Evolutionary conservation across 1,140 invertebrate species (phyloP), one percentile per base, ranked within the genome.

Genomic region (Carposina sasakii): DNA sequence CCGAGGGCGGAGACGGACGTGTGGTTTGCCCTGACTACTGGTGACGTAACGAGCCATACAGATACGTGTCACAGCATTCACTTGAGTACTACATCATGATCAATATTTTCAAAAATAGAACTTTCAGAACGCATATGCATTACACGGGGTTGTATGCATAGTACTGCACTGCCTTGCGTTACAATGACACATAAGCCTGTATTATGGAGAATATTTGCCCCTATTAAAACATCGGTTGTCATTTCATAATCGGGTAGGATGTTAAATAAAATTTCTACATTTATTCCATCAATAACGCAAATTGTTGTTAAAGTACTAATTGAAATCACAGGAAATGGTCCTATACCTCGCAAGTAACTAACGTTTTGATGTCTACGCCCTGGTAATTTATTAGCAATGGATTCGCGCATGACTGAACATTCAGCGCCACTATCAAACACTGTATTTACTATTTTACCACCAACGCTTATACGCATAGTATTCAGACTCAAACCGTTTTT

Each of bases 361-460:
- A 54, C 34, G 10, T 16, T 24, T 12, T 50, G 26, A 8, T 12
- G 0, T 20, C 52, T 39, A 23, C 36, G 24, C 10, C 64, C 61
- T 0, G 58, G 52, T 26, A 64, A 26, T 19, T 34, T 49, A 16
- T 10, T 9, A 22, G 61, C 64, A 8, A 67, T 1, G 3, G 46
- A 51, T 24, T 63, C 56, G 0, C 49, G 21, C 8, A 67, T 59
- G 1, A 63, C 12, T 5, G 61, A 64, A 12, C 65, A 62, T 33
- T 67, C 58, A 0, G 60, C 64, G 1, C 55, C 60, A 34, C 55
- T 60, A 40, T 67, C 57, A 21, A 67, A 67, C 0, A 56, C 21
- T 0, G 54, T 26, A 9, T 49, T 1, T 8, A 55, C 23, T 1
- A 16, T 12, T n/a, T 4, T 16, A 22, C 48, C 5, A 17, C 48